Base-by-base conservation (phyloP, 2,113 vertebrate genomes). In the Oryzias woworae region DNA sequence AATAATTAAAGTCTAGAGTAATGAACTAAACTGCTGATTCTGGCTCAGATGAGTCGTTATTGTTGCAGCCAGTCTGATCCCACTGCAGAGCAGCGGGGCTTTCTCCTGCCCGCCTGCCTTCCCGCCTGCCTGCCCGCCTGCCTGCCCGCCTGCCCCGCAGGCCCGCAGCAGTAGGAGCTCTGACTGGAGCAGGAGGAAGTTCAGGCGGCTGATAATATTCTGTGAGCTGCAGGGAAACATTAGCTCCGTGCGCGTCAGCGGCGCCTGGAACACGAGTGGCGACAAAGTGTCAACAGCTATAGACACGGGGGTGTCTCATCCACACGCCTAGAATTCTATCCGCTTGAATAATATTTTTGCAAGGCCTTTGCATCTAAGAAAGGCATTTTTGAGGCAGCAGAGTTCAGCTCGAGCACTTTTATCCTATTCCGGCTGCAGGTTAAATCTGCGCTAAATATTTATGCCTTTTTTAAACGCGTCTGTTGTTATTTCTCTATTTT, bases 201-300 rank as follows among this genome's bases (percentile, higher is more conserved):
- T 36, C 36, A 36, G 36, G 8, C 36, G 36, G 36, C 8, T 36
- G 36, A 36, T 36, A 36, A 54, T 61, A 41, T 62, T 69, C 4
- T 59, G 66, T 8, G 66, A 57, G 50, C 63, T 66, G 26, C 42
- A 17, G 10, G 50, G 61, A 71, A 73, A 83, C 60, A 26, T 57
- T 77, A 75, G 61, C 68, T 79, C 6, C 7, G 16, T 47, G 54
- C 26, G 57, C 58, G 67, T 64, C 52, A 49, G 72, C 57, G 46
- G 49, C 50, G 17, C 36, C 42, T 18, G 52, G 52, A 65, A 73
- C 53, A 68, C 69, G 76, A 79, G 71, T 58, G 69, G 61, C 1
- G 4, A 75, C 65, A 66, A 73, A 36, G 36, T 36, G 36, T 36
- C 36, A 36, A 67, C 74, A 77, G 62, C 50, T 78, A 36, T 57